Evolutionary conservation across 2,797 vertebrate genomes (phyloP).

Genomic region (Denticeps clupeoides): DNA sequence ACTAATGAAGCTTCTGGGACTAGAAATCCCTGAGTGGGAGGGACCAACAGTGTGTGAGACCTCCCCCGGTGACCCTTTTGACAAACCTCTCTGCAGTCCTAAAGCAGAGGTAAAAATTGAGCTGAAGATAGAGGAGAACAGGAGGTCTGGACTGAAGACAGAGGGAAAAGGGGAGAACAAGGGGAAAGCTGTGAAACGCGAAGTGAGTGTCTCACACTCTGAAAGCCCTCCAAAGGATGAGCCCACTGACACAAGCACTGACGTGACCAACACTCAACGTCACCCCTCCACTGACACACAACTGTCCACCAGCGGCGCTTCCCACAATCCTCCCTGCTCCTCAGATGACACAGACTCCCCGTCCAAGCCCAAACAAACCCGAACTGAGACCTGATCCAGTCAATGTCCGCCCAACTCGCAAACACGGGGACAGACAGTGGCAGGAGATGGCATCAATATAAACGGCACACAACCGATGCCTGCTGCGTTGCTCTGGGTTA

Average conservation of each 20-base stretch:
- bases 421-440: no score
- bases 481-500: no score
- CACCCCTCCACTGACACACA: background rate
- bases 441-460: no score
- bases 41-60: slow-evolving; percentile 67
- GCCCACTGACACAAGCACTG: background rate
- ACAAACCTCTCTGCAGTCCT: slow-evolving; percentile 14
- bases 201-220: background rate
- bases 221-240: background rate
- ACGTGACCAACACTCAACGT: background rate
- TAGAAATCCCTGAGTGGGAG: slow-evolving; percentile 78
- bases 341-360: background rate
- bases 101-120: slow-evolving; percentile 31
- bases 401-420: no score
- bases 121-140: slow-evolving; percentile 36
- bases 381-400: background rate
- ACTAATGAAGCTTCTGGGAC: slow-evolving; percentile 73
- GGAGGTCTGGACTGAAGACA: slow-evolving; percentile 21
- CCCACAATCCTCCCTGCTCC: slow-evolving; percentile 1
- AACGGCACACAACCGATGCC: no score
- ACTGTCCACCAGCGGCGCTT: background rate
- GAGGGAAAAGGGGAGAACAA: slow-evolving; percentile 19
- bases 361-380: slow-evolving; percentile 4
- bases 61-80: slow-evolving; percentile 24
- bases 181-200: slow-evolving; percentile 28